A percentile compares a stretch with the other conserved stretches of the same genome.
These are phyloP conservation scores for Takifugu ocellatus DNA, from an alignment of 2,797 vertebrate genomes.

Conservation along the genomic window DNA sequence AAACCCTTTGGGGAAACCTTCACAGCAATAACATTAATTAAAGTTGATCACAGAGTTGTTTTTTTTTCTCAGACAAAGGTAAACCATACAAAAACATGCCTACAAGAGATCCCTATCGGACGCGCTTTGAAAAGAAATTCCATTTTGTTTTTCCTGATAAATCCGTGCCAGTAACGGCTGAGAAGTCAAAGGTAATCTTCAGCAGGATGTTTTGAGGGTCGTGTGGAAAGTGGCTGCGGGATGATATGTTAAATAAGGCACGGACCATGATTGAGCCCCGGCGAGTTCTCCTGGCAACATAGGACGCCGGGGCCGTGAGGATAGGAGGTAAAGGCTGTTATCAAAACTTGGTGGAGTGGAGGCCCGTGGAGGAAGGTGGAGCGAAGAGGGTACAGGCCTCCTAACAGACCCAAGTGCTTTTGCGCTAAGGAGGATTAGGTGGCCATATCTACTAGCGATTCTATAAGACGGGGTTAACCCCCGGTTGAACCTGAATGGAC, in stretches of 20 bases:
- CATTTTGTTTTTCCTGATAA: no score
- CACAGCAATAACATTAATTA: no score
- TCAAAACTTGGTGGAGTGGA: conserved; percentile 28
- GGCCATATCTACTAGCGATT: conserved; percentile 72
- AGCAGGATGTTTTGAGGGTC: not conserved
- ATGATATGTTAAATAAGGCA: conserved; percentile 40
- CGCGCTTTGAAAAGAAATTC: no score
- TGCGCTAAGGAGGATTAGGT: conserved; percentile 79
- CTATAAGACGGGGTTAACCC: conserved; percentile 77
- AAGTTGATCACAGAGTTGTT: no score
- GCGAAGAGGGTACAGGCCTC: conserved; percentile 30
- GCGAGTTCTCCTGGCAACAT: not conserved
- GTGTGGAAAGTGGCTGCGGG: conserved; percentile 26
- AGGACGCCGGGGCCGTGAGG: not conserved
- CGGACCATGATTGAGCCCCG: conserved; percentile 24
- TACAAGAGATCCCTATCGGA: no score
- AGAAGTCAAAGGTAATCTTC: no score
- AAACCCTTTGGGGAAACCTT: no score
- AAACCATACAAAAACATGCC: no score
- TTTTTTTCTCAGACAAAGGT: no score
- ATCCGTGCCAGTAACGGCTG: no score
- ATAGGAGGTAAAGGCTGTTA: conserved; percentile 15
- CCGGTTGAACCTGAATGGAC: conserved; percentile 71
- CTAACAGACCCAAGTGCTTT: conserved; percentile 76
- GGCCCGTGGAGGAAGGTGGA: not conserved